Conservation (phyloP, 1,140 invertebrate species). For the Drosophila nebulosa region DNA sequence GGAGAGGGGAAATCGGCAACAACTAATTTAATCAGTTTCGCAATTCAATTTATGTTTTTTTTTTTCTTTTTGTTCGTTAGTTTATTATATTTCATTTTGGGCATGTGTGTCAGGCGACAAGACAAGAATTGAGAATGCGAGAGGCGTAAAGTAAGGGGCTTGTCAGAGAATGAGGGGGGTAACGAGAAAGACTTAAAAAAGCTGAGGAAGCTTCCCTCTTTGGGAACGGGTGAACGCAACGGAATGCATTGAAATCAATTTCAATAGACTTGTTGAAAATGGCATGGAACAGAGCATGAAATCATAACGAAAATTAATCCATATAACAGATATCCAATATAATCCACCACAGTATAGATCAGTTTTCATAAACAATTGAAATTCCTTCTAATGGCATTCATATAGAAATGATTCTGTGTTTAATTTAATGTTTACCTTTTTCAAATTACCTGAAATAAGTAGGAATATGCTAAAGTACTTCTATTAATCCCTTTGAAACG, state of each 20-base stretch:
- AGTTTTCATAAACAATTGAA: too few species aligned
- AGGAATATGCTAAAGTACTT: background rate
- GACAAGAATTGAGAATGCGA: background rate
- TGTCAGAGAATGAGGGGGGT: slow-evolving; percentile 26
- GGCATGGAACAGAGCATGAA: too few species aligned
- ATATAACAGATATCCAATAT: too few species aligned
- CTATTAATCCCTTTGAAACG: background rate
- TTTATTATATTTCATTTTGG: slow-evolving; percentile 43
- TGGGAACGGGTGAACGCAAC: slow-evolving; percentile 52
- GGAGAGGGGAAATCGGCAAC: slow-evolving; percentile 31
- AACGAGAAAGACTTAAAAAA: slow-evolving; percentile 20
- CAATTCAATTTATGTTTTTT: slow-evolving; percentile 39
- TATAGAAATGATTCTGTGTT: too few species aligned
- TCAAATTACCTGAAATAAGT: too few species aligned
- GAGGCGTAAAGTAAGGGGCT: background rate
- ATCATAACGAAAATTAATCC: too few species aligned
- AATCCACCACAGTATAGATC: too few species aligned
- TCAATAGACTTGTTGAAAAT: background rate
- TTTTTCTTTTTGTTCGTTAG: background rate
- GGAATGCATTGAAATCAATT: slow-evolving; percentile 61
- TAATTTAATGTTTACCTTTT: too few species aligned
- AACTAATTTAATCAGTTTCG: slow-evolving; percentile 71
- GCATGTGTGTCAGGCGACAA: slow-evolving; percentile 63
- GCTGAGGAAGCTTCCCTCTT: slow-evolving; percentile 45
- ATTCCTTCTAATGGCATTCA: too few species aligned